A percentile compares a stretch with the other conserved stretches of the same genome.
These are phyloP conservation scores for Acinonyx jubatus DNA, from an alignment of 2,113 vertebrate species.

Conservation along the genomic window DNA sequence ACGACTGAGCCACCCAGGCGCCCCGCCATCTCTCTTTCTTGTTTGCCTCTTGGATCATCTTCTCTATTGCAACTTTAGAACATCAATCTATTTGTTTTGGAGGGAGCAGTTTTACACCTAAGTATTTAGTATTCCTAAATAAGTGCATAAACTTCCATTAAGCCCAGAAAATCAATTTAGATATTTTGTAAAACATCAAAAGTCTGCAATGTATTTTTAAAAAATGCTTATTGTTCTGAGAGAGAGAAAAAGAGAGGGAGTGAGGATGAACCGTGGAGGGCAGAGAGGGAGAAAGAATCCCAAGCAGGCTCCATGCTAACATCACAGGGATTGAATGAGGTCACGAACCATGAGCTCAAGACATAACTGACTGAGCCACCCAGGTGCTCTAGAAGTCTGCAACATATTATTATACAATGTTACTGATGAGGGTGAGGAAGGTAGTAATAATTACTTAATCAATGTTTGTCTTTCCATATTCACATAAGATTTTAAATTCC, in stretches of 20 bases:
- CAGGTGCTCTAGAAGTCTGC: no score
- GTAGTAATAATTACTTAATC: conserved; percentile 27
- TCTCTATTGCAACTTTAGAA: neutral
- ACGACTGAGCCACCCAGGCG: no score
- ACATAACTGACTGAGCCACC: no score
- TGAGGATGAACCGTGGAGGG: no score
- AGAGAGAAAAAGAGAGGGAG: no score
- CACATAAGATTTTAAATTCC: conserved; percentile 41
- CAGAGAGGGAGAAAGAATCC: no score
- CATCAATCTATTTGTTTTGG: neutral
- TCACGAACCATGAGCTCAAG: no score
- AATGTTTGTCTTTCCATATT: conserved; percentile 12
- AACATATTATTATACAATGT: neutral
- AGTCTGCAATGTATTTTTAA: neutral
- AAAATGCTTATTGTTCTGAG: no score
- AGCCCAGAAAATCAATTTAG: conserved; percentile 38
- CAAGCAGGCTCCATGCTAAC: no score
- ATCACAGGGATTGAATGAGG: no score
- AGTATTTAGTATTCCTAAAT: neutral
- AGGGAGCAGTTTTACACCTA: neutral
- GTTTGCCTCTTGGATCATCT: neutral
- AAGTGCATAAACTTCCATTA: conserved; percentile 44
- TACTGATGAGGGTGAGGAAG: conserved; percentile 1
- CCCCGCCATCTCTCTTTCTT: neutral
- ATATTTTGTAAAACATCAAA: conserved; percentile 16